Evolutionary conservation across 2,888 invertebrate genomes (phyloP), one percentile per base, ranked within the genome.

Genomic region (Hanleya hanleyi): DNA sequence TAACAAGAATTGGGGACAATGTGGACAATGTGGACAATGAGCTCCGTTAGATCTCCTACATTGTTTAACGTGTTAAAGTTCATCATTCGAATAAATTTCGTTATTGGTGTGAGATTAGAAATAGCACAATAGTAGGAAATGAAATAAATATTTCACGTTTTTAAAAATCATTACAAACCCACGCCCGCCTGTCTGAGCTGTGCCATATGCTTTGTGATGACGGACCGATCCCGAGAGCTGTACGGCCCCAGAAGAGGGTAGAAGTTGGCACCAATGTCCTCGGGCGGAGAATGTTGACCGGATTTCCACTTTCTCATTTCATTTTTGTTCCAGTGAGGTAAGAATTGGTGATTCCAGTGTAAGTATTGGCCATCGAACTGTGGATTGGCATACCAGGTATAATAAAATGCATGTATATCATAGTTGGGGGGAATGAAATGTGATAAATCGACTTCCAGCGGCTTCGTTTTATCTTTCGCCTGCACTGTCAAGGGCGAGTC

Each of bases 131-230:
- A n/a, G n/a, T n/a, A n/a, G n/a, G n/a, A n/a, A n/a, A n/a, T n/a
- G n/a, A n/a, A n/a, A n/a, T n/a, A n/a, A n/a, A n/a, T n/a, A n/a
- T n/a, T n/a, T n/a, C n/a, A n/a, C n/a, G n/a, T n/a, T n/a, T n/a
- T n/a, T n/a, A n/a, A n/a, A n/a, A n/a, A n/a, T n/a, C n/a, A n/a
- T n/a, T n/a, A n/a, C n/a, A 18, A 18, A 91, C 90, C 92, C 75
- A 93, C 92, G 67, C 94, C 93, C 65, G 93, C 91, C 61, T 91
- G 91, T 64, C 91, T 91, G 18, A 94, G 92, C 87, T 93, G 93
- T 78, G 92, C 90, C 92, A 94, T 93, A 80, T 94, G 94, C 68
- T 91, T 89, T 33, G 92, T 89, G 41, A 94, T 89, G 41, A 93
- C 90, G 68, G 86, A 85, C 83, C 90, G 82, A 84, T 92, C 91